A percentile compares a stretch with the other conserved stretches of the same genome.
These are phyloP conservation scores for Chromoteleia sp. DNA, from an alignment of 2,888 invertebrate genomes.

Conservation along the genomic window DNA sequence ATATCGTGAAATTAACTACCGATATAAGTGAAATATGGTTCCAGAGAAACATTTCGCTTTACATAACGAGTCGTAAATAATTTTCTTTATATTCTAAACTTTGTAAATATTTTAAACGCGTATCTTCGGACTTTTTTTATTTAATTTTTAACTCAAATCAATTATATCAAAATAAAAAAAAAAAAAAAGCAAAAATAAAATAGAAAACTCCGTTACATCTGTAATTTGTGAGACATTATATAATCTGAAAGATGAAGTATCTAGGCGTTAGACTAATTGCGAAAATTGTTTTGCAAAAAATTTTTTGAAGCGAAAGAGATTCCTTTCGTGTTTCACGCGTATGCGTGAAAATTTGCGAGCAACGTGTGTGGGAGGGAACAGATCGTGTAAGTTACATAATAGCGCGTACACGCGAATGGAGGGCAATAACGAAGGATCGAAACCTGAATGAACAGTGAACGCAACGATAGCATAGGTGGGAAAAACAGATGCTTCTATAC, in stretches of 20 bases:
- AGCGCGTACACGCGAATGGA: conserved; percentile 38
- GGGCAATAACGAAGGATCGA: conserved; percentile 52
- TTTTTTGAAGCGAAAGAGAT: conserved; percentile 43
- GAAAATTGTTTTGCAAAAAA: conserved; percentile 38
- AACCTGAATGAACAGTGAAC: conserved; percentile 57
- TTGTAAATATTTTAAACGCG: too few relatives aligned
- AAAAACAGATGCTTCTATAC: conserved; percentile 47
- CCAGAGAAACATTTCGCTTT: too few relatives aligned
- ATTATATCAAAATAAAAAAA: conserved; percentile 8
- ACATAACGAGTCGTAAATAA: too few relatives aligned
- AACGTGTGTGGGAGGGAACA: conserved; percentile 33
- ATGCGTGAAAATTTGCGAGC: conserved; percentile 62
- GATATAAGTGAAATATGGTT: too few relatives aligned
- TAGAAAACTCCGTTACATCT: conserved; percentile 3
- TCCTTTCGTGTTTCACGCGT: conserved; percentile 68
- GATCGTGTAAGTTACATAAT: conserved; percentile 48
- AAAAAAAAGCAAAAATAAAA: too few relatives aligned
- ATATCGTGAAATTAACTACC: too few relatives aligned
- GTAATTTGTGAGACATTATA: conserved; percentile 15
- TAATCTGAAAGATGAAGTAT: conserved; percentile 23
- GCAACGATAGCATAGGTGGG: conserved; percentile 46
- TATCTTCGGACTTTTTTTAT: too few relatives aligned
- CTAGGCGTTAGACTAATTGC: conserved; percentile 39
- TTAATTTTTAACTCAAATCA: too few relatives aligned
- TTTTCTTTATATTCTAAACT: too few relatives aligned